Percentiles rank a stretch among this genome's conserved stretches.
These are phyloP conservation scores for Epirrhoe alternata DNA, from an alignment of 2,888 invertebrate species.

Conservation along the genomic window DNA sequence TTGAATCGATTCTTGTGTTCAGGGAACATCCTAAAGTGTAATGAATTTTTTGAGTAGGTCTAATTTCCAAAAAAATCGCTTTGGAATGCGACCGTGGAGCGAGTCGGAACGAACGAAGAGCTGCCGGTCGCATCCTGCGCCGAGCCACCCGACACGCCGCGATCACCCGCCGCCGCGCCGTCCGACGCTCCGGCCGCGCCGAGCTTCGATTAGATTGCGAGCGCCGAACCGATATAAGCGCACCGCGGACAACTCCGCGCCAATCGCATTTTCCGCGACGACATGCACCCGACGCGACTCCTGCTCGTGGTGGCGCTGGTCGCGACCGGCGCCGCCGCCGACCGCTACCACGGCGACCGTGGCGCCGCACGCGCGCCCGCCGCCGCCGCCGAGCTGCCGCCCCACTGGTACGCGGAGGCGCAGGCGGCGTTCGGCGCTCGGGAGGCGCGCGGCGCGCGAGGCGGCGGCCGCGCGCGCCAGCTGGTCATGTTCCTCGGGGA, in stretches of 20 bases:
- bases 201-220: constrained; percentile 33
- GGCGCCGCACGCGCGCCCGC: constrained; percentile 25
- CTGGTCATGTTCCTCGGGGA: constrained; percentile 89
- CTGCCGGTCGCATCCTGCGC: too few species aligned
- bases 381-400: constrained; percentile 35
- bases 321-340: constrained; percentile 16
- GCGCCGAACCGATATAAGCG: constrained; percentile 28
- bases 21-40: too few species aligned
- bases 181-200: not conserved
- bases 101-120: too few species aligned
- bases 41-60: too few species aligned
- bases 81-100: too few species aligned
- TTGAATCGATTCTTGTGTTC: too few species aligned
- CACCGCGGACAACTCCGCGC: not conserved
- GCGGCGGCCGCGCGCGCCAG: constrained; percentile 74
- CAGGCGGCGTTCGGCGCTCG: constrained; percentile 29
- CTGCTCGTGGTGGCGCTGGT: constrained; percentile 13
- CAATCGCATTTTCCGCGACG: constrained; percentile 19
- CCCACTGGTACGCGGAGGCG: constrained; percentile 45
- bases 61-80: too few species aligned
- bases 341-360: constrained; percentile 37
- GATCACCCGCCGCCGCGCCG: constrained; percentile 15
- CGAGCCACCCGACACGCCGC: not conserved
- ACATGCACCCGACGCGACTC: constrained; percentile 23
- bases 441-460: constrained; percentile 39